These are phyloP conservation scores for Chaunax sp. DNA, from an alignment of 2,797 vertebrate species.

Conservation along the genomic window DNA sequence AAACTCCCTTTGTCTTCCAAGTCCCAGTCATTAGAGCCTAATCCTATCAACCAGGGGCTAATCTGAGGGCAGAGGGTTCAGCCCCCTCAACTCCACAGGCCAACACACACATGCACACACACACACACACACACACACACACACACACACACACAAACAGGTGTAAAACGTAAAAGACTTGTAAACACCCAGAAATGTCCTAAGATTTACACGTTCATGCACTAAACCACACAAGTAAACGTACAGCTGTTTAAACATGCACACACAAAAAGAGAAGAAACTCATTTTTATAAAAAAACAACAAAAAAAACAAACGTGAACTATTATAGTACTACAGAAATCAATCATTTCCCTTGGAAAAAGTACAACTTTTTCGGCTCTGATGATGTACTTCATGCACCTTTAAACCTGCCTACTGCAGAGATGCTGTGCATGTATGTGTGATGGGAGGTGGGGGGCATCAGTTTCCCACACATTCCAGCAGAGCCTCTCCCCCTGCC, in stretches of 20 bases:
- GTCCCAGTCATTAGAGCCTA: slow-evolving; percentile 99
- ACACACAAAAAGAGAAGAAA: neutral
- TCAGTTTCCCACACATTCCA: slow-evolving; percentile 72
- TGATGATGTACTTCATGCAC: slow-evolving; percentile 30
- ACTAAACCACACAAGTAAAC: slow-evolving; percentile 6
- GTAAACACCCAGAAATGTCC: neutral
- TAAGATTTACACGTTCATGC: neutral
- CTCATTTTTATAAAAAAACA: neutral
- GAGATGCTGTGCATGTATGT: slow-evolving; percentile 25
- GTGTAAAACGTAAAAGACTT: slow-evolving; percentile 13
- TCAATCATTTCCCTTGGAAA: slow-evolving; percentile 1
- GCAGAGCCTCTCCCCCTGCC: slow-evolving; percentile 54
- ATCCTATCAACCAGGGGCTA: slow-evolving; percentile 99
- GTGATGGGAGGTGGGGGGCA: slow-evolving; percentile 31
- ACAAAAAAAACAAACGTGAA: slow-evolving; percentile 27
- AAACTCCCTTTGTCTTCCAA: slow-evolving; percentile 99
- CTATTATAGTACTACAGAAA: slow-evolving; percentile 11
- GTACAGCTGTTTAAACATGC: neutral
- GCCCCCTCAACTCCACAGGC: slow-evolving; percentile 74
- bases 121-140: slow-evolving; percentile 28
- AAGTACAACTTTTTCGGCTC: slow-evolving; percentile 37
- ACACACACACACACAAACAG: slow-evolving; percentile 25
- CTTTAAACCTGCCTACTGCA: neutral
- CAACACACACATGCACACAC: slow-evolving; percentile 55
- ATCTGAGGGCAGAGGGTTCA: slow-evolving; percentile 96